These are phyloP conservation scores for Galeopsomyia nigrocyanea DNA, from an alignment of 2,888 invertebrate species.

Conservation along the genomic window DNA sequence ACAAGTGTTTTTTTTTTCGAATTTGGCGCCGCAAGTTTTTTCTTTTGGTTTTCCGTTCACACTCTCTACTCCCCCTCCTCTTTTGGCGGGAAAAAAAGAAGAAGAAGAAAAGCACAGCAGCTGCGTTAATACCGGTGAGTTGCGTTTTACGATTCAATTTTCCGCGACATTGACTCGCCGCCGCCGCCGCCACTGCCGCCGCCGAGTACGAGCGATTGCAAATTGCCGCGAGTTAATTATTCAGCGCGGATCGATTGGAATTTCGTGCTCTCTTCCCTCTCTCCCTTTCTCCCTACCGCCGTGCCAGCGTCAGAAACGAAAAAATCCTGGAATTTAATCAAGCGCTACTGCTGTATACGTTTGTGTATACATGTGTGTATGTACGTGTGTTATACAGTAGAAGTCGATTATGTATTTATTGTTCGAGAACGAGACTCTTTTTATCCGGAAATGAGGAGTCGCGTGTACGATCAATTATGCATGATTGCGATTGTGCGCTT, in stretches of 20 bases:
- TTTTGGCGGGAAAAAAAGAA: too few relatives aligned
- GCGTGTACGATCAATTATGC: background rate
- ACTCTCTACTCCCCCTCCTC: conserved; percentile 3
- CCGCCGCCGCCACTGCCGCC: background rate
- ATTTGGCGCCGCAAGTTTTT: conserved; percentile 6
- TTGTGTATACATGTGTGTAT: background rate
- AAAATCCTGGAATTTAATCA: conserved; percentile 42
- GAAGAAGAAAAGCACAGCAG: too few relatives aligned
- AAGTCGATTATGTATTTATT: conserved; percentile 43
- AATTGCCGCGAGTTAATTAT: conserved; percentile 44
- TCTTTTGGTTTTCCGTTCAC: background rate
- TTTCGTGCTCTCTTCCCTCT: conserved; percentile 20
- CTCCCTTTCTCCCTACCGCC: background rate
- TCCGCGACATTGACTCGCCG: background rate
- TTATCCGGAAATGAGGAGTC: conserved; percentile 1
- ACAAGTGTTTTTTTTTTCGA: background rate
- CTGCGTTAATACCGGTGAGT: too few relatives aligned
- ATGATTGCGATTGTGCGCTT: too few relatives aligned
- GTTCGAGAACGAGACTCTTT: conserved; percentile 21
- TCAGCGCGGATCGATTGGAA: conserved; percentile 42
- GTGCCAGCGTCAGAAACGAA: background rate
- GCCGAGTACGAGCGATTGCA: conserved; percentile 37
- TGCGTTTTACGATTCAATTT: too few relatives aligned
- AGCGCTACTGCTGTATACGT: conserved; percentile 12
- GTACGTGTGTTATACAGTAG: background rate